These are phyloP conservation scores for Clavelina lepadiformis DNA, from an alignment of 23 tunicate species.

Conservation along the genomic window DNA sequence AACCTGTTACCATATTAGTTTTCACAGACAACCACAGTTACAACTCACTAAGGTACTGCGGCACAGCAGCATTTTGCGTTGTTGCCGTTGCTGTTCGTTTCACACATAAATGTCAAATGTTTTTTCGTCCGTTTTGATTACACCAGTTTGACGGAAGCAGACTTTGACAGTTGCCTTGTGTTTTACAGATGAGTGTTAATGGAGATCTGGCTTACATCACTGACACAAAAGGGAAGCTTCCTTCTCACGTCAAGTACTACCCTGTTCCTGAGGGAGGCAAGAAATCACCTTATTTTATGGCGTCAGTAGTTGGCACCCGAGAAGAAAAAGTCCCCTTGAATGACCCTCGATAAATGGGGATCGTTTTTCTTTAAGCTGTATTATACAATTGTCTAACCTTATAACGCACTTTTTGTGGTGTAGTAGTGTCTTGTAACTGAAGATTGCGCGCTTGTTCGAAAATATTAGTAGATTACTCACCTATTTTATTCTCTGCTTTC, in stretches of 20 bases:
- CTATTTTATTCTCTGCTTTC: too few species aligned
- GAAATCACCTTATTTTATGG: constrained; percentile 33
- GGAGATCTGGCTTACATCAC: constrained; percentile 57
- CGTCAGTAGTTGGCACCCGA: constrained; percentile 15
- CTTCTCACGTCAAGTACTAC: constrained; percentile 28
- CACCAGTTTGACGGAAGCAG: background rate
- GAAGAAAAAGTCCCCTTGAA: constrained; percentile 20
- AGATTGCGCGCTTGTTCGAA: too few species aligned
- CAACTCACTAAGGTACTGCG: too few species aligned
- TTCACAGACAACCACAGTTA: too few species aligned
- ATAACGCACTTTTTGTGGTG: background rate
- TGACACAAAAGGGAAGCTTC: constrained; percentile 43
- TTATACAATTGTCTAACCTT: background rate
- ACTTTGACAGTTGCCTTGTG: background rate
- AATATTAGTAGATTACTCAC: too few species aligned
- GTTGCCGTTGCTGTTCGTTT: too few species aligned
- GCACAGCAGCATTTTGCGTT: too few species aligned
- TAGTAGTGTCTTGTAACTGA: too few species aligned
- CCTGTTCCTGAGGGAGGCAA: constrained; percentile 26
- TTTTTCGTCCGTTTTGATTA: too few species aligned
- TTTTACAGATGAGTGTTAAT: constrained; percentile 48
- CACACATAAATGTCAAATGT: too few species aligned
- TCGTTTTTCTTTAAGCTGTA: background rate
- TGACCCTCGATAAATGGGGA: background rate
- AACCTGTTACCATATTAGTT: too few species aligned